Base-by-base conservation (phyloP, 2,113 vertebrate species). In the Melanostigma gelatinosum region DNA sequence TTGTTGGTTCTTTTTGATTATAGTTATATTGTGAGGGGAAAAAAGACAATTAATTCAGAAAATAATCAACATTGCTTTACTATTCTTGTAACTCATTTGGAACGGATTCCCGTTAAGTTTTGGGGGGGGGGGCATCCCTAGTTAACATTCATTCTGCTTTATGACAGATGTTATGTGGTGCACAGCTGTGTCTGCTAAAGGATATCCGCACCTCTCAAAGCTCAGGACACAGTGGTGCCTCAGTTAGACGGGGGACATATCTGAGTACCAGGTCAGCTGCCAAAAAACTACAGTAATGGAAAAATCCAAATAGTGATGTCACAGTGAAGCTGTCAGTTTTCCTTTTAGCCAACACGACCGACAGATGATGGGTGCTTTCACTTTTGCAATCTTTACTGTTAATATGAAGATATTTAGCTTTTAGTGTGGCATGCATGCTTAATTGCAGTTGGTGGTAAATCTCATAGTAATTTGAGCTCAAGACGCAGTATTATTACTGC, bases 171-270 rank as follows among this genome's bases (percentile, higher is more conserved):
- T 55, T 10, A 54, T 24, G 64, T 69, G 67, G 36, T 75, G 6
- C 6, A 13, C 80, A 87, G 82, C 82, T 80, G 77, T 54, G 64
- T 74, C 38, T 71, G 79, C 50, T 63, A 32, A 89, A 85, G 90
- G 88, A 91, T 88, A 85, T 89, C 87, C 77, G 89, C 36, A 34
- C 66, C 48, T 66, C 68, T 70, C 38, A 46, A 13, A 82, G 83
- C 75, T 87, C 82, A 82, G 52, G 48, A 57, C 34, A 68, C 67
- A 29, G 24, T 3, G 48, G 42, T 86, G 79, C 5, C 44, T 27
- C 6, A 6, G 22, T 11, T 54, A 48, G 50, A 74, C 36, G 9
- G 38, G 50, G 70, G 57, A 63, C 24, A 36, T 52, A 46, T 71
- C 0, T 72, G 73, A 86, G 9, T 69, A 66, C 11, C 40, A 20